Evolutionary conservation across 37 sponge, comb jelly and placozoan genomes (phyloP).

Genomic region (Aphrocallistes beatrix): DNA sequence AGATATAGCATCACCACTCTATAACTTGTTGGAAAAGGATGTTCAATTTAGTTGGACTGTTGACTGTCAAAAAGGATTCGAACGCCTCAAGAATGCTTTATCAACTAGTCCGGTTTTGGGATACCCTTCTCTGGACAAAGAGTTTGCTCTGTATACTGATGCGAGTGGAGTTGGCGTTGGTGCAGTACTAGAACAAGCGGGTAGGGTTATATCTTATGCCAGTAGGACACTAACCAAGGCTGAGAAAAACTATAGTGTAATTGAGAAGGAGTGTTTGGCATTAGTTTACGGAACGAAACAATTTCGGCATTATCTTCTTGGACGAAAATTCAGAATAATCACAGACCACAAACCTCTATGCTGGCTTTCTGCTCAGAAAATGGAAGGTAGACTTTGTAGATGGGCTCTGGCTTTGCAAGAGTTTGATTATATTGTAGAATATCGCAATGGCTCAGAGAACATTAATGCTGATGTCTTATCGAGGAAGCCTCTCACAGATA

Average conservation of each 20-base stretch:
- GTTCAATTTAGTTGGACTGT: slow-evolving; percentile 22
- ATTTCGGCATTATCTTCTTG: slow-evolving; percentile 39
- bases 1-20: slow-evolving; percentile 42
- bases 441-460: slow-evolving; percentile 24
- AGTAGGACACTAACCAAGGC: slow-evolving; percentile 31
- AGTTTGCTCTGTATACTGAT: slow-evolving; percentile 22
- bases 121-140: slow-evolving; percentile 14
- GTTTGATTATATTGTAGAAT: slow-evolving; percentile 30
- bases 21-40: slow-evolving; percentile 30
- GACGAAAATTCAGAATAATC: slow-evolving; percentile 19
- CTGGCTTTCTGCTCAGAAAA: slow-evolving; percentile 41
- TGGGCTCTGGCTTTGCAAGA: slow-evolving; percentile 40
- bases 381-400: slow-evolving; percentile 40
- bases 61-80: slow-evolving; percentile 24
- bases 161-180: slow-evolving; percentile 30
- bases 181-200: slow-evolving; percentile 28
- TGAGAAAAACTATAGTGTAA: slow-evolving; percentile 35
- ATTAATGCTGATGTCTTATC: slow-evolving; percentile 45
- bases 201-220: slow-evolving; percentile 29
- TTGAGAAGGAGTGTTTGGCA: slow-evolving; percentile 34
- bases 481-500: neutral
- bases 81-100: neutral
- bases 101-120: neutral
- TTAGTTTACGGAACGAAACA: slow-evolving; percentile 35
- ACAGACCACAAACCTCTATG: slow-evolving; percentile 36